Evolutionary conservation across 2,888 invertebrate species (phyloP).

Genomic region (Hoplodrina blanda): DNA sequence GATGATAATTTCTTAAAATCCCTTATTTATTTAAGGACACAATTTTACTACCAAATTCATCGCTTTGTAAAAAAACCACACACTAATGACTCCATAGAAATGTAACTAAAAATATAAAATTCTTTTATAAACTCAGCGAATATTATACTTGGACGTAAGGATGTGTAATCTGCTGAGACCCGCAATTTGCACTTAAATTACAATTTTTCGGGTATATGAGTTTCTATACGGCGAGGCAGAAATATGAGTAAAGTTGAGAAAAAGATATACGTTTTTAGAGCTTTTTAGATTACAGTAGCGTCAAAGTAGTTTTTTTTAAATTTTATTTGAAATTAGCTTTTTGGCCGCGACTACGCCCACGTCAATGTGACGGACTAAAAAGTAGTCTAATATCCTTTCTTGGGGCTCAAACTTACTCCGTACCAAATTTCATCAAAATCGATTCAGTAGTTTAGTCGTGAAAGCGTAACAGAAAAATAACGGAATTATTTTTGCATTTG

Average conservation of each 20-base stretch:
- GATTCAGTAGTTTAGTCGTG: too few species aligned
- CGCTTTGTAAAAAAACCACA: too few species aligned
- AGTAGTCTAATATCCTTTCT: too few species aligned
- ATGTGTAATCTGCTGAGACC: constrained; percentile 60
- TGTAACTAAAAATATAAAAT: constrained; percentile 51
- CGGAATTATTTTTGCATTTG: too few species aligned
- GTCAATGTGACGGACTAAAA: too few species aligned
- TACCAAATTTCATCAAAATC: too few species aligned
- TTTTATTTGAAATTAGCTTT: constrained; percentile 39
- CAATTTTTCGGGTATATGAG: constrained; percentile 57
- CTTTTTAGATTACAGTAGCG: constrained; percentile 41
- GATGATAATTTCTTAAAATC: too few species aligned
- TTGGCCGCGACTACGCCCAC: not conserved
- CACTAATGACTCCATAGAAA: constrained; percentile 39
- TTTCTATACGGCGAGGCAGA: constrained; percentile 44
- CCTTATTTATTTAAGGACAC: not conserved
- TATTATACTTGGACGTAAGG: constrained; percentile 45
- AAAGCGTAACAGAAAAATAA: too few species aligned
- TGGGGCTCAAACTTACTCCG: too few species aligned
- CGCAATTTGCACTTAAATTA: constrained; percentile 64
- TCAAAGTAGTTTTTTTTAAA: constrained; percentile 39
- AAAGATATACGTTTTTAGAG: constrained; percentile 47
- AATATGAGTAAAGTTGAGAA: constrained; percentile 53
- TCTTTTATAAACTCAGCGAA: constrained; percentile 39
- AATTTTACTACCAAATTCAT: not conserved